A percentile compares a stretch with the other conserved stretches of the same genome.
Evolutionary conservation across 2,888 invertebrate species (phyloP).

Genomic region (Axea sp.): DNA sequence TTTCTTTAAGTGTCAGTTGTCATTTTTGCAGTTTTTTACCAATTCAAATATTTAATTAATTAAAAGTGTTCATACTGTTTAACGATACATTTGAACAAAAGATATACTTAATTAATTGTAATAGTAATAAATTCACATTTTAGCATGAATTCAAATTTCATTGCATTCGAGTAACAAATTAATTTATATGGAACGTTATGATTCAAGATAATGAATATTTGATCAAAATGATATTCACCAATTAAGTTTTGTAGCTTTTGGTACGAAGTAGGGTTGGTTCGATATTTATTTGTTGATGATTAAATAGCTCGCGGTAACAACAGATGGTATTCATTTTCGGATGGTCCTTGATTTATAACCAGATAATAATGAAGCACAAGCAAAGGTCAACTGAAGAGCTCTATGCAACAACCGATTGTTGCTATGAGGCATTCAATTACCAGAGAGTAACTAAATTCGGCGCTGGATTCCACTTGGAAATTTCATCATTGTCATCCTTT

Average conservation of each 20-base stretch:
- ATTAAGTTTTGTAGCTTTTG: slow-evolving; percentile 54
- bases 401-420: slow-evolving; percentile 57
- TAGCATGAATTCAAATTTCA: too few species aligned
- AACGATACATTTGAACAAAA: too few species aligned
- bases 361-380: slow-evolving; percentile 61
- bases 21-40: too few species aligned
- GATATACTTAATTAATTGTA: too few species aligned
- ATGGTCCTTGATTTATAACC: slow-evolving; percentile 60
- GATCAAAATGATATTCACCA: slow-evolving; percentile 45
- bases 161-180: too few species aligned
- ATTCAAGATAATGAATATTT: slow-evolving; percentile 47
- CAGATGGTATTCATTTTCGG: slow-evolving; percentile 62
- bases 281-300: slow-evolving; percentile 59
- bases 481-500: slow-evolving; percentile 57
- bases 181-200: slow-evolving; percentile 13
- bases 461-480: slow-evolving; percentile 57
- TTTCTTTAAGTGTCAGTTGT: too few species aligned
- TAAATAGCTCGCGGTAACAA: slow-evolving; percentile 61
- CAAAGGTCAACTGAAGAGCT: slow-evolving; percentile 61
- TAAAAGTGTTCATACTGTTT: too few species aligned
- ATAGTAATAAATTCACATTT: too few species aligned
- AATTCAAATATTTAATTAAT: too few species aligned
- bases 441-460: slow-evolving; percentile 60
- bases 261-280: slow-evolving; percentile 45
- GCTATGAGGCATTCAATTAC: slow-evolving; percentile 61